A percentile compares a stretch with the other conserved stretches of the same genome.
Evolutionary conservation across 2,113 vertebrate species (phyloP).

Genomic region (rabbit (Oryctolagus cuniculus)): mOryCun1.1 NC_091436.1:150243501-150244000

Average conservation of each 20-base stretch:
- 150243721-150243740: neutral
- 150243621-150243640: too few species aligned
- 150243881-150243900: neutral
- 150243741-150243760: neutral
- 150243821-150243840: neutral
- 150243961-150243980: neutral
- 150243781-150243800: neutral
- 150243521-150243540: too few species aligned
- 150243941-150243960: neutral
- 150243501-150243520: too few species aligned
- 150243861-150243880: neutral
- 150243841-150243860: neutral
- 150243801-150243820: neutral
- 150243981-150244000: neutral
- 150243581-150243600: too few species aligned
- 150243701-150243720: neutral
- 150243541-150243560: too few species aligned
- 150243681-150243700: too few species aligned
- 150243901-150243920: neutral
- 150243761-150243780: neutral
- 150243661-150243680: too few species aligned
- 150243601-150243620: too few species aligned
- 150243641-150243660: too few species aligned
- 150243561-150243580: too few species aligned
- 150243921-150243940: neutral